Evolutionary conservation across 2,888 invertebrate genomes (phyloP), one percentile per base, ranked within the genome.

Genomic region (Pedicia rivosa): DNA sequence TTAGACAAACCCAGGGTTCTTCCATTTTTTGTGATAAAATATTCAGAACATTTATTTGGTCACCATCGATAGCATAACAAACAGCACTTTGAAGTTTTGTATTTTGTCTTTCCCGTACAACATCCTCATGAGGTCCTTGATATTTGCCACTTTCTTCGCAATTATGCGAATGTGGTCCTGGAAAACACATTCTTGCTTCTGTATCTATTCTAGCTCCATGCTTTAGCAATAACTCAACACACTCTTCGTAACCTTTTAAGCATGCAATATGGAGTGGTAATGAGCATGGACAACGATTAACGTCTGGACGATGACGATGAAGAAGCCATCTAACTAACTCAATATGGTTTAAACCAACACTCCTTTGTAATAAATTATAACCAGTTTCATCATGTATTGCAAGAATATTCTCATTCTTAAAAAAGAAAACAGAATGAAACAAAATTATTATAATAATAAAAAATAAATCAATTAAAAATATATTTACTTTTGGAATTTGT

Each of bases 191-290:
- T 14, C 79, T 63, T 1, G 76, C 72, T 51, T 78, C 78, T 1
- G 74, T 70, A 54, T 78, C 77, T 12, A 75, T 69, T 43, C 75
- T 66, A 5, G 76, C 78, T 15, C 79, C 78, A 56, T 76, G 70
- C 47, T 74, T 72, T 36, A 79, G 51, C 24, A 80, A 54, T 27
- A 77, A 50, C 50, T 78, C 74, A 10, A 79, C 75, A 49, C 76
- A 74, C 45, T 76, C 73, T 48, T 73, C 72, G 50, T 76, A 70
- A 12, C 79, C 81, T 50, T 75, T 72, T 24, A 73, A 60, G 43
- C 78, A 78, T 13, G 81, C 80, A 40, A 81, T 74, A 52, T 81
- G 80, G 35, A 80, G 58, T 2, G 81, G 80, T 35, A 78, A 62
- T 44, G 78, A 79, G 52, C 81, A 81, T n/a, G 74, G 70, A 44